Conservation (phyloP, 1,140 invertebrate species). For the Drosophila melanogaster region DNA sequence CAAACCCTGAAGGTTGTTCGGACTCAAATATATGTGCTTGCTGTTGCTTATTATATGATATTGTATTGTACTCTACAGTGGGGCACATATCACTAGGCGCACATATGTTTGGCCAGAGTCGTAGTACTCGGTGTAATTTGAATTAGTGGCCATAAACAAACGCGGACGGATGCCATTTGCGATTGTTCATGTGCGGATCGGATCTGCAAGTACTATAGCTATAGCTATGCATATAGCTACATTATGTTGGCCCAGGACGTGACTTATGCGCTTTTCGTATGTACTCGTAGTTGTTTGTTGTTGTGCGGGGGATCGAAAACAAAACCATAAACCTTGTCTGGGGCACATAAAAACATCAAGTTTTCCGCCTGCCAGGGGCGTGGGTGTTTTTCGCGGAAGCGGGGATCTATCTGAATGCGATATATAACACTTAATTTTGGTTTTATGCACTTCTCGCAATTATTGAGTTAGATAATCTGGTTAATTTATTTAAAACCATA, state of each 20-base stretch:
- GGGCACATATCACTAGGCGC: conserved; percentile 19
- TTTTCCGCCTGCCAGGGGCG: conserved; percentile 28
- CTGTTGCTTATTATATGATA: conserved; percentile 30
- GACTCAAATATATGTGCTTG: conserved; percentile 31
- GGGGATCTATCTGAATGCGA: conserved; percentile 34
- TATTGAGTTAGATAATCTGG: neutral
- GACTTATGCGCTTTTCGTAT: conserved; percentile 60
- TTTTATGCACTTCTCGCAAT: conserved; percentile 60
- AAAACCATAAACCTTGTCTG: conserved; percentile 80
- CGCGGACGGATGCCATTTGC: conserved; percentile 45
- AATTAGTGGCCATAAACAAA: conserved; percentile 48
- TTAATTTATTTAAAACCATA: conserved; percentile 23
- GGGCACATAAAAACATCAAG: conserved; percentile 52
- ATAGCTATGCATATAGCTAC: conserved; percentile 18
- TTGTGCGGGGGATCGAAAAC: conserved; percentile 50
- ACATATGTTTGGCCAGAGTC: conserved; percentile 21
- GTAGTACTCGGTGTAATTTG: conserved; percentile 36
- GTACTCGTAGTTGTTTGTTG: neutral
- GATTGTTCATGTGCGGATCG: conserved; percentile 31
- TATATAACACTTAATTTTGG: conserved; percentile 55
- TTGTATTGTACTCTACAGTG: conserved; percentile 17
- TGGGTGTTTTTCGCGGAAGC: conserved; percentile 6
- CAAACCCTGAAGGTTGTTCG: conserved; percentile 43
- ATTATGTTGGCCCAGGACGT: conserved; percentile 66
- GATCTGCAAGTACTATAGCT: conserved; percentile 24